Conservation (phyloP, 2,888 invertebrate species). For the Pristionchus japonicus region DNA sequence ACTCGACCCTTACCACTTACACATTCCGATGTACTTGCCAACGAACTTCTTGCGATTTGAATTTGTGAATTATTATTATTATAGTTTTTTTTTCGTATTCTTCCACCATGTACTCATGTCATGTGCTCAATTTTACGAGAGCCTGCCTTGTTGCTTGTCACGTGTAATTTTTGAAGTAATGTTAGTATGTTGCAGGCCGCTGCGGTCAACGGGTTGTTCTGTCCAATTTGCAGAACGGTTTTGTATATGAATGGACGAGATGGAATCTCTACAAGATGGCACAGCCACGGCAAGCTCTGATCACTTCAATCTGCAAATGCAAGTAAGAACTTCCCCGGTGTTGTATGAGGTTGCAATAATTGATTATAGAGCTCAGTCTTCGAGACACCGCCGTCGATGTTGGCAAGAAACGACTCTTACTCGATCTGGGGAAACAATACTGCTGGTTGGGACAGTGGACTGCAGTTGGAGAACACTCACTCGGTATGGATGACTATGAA, state of each 20-base stretch:
- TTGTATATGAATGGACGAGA: slow-evolving; percentile 40
- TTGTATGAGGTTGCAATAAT: neutral
- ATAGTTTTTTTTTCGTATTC: neutral
- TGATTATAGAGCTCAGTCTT: slow-evolving; percentile 46
- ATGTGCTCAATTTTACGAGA: neutral
- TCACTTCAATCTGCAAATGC: slow-evolving; percentile 28
- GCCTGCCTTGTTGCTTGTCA: neutral
- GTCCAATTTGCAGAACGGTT: neutral
- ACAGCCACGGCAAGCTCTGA: slow-evolving; percentile 40
- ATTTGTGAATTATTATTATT: neutral
- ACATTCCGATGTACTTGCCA: neutral
- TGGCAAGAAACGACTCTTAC: neutral
- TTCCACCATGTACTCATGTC: too few species aligned
- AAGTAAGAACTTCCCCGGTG: neutral
- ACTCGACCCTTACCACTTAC: neutral
- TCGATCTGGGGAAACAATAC: slow-evolving; percentile 42
- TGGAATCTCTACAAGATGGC: slow-evolving; percentile 45
- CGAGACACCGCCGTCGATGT: slow-evolving; percentile 44
- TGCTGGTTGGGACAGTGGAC: slow-evolving; percentile 40
- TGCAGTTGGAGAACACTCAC: slow-evolving; percentile 36
- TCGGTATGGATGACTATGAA: neutral
- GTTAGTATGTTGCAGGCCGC: slow-evolving; percentile 20
- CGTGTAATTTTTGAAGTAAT: neutral
- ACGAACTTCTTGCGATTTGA: neutral
- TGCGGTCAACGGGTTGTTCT: slow-evolving; percentile 46